These are phyloP conservation scores for Tangara arthus DNA, from an alignment of 2,797 vertebrate genomes.

Conservation along the genomic window DNA sequence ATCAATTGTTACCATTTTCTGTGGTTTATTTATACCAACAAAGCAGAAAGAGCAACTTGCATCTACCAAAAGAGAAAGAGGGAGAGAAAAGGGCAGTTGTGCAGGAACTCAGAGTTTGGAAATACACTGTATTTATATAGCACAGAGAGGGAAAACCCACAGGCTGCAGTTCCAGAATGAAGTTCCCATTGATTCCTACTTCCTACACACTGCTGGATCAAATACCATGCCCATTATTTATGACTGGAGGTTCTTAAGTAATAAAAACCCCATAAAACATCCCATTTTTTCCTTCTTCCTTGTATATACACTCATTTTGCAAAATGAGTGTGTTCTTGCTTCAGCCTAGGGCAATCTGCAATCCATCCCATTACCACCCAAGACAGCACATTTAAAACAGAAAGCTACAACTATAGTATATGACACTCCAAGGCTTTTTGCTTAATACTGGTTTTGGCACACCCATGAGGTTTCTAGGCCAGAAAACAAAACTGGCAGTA, in stretches of 20 bases:
- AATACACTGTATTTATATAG: neutral
- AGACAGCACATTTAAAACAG: neutral
- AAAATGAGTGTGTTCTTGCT: neutral
- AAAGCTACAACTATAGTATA: neutral
- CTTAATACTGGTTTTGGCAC: neutral
- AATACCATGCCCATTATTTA: neutral
- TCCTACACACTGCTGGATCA: neutral
- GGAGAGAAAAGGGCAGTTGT: neutral
- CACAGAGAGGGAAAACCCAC: neutral
- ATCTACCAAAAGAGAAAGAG: neutral
- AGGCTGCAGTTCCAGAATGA: neutral
- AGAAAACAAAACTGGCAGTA: neutral
- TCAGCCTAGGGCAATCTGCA: neutral
- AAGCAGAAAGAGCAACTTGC: neutral
- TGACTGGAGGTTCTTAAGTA: neutral
- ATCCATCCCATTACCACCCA: neutral
- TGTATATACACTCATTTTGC: neutral
- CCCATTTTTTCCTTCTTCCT: neutral
- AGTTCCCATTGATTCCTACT: neutral
- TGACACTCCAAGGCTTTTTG: neutral
- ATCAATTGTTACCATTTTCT: neutral
- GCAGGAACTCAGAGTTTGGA: neutral
- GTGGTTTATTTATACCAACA: neutral
- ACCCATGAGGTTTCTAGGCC: neutral
- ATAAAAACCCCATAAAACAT: neutral